A percentile compares a stretch with the other conserved stretches of the same genome.
These are phyloP conservation scores for Chesias legatella DNA, from an alignment of 2,888 invertebrate species.

Conservation along the genomic window DNA sequence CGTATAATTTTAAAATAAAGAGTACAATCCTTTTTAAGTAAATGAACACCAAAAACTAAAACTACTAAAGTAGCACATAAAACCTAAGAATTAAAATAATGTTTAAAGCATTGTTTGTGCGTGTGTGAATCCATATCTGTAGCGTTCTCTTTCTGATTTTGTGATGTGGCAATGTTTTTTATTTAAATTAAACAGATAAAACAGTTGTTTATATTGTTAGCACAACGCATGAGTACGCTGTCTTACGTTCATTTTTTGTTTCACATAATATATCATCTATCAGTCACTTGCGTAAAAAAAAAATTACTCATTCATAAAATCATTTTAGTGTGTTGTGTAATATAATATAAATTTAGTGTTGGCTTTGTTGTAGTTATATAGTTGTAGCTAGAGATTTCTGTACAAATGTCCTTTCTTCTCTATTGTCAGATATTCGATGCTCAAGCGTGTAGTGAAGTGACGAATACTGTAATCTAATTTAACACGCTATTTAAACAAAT, in stretches of 20 bases:
- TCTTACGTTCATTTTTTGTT: conserved; percentile 21
- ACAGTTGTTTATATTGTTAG: not conserved
- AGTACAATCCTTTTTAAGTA: too few species aligned
- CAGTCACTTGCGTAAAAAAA: conserved; percentile 9
- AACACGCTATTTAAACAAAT: too few species aligned
- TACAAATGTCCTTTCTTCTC: too few species aligned
- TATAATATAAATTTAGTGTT: not conserved
- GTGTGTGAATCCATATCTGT: conserved; percentile 1
- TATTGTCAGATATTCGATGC: too few species aligned
- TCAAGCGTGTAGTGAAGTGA: too few species aligned
- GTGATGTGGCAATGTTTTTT: not conserved
- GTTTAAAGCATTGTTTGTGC: conserved; percentile 3
- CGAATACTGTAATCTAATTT: too few species aligned
- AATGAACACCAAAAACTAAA: too few species aligned
- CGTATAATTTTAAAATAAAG: too few species aligned
- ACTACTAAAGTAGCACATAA: too few species aligned
- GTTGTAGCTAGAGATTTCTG: too few species aligned
- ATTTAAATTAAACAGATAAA: conserved; percentile 2
- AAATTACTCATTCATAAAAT: too few species aligned
- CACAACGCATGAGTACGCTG: conserved; percentile 30
- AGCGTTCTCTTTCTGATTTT: not conserved
- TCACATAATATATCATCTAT: conserved; percentile 6
- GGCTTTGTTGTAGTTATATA: too few species aligned
- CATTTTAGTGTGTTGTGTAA: not conserved
- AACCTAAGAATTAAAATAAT: not conserved